A percentile compares a stretch with the other conserved stretches of the same genome.
Evolutionary conservation across 2,888 invertebrate genomes (phyloP).

Genomic region (Trachelus stipa): DNA sequence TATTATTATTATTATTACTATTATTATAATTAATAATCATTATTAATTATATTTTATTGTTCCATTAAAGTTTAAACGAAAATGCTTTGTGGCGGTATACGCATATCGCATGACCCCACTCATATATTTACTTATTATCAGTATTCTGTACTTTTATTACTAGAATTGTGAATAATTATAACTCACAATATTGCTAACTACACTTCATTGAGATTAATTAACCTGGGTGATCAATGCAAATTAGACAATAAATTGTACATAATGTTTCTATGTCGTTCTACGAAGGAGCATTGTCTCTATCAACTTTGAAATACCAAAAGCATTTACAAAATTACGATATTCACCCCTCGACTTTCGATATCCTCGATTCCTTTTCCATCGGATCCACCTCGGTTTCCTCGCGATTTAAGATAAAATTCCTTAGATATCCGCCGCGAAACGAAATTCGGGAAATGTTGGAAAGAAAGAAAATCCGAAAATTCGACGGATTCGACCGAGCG

Average conservation of each 20-base stretch:
- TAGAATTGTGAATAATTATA: constrained; percentile 51
- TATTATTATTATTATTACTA: constrained; percentile 43
- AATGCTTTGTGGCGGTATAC: constrained; percentile 43
- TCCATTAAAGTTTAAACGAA: constrained; percentile 53
- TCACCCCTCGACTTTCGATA: no score
- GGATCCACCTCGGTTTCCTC: no score
- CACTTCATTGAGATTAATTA: constrained; percentile 43
- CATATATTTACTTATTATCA: constrained; percentile 49
- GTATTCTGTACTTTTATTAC: constrained; percentile 44
- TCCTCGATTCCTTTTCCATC: no score
- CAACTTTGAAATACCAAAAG: no score
- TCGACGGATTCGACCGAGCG: not conserved
- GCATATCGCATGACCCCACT: constrained; percentile 36
- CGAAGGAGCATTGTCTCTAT: constrained; percentile 28
- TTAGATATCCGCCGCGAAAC: not conserved
- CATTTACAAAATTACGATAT: no score
- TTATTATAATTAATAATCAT: no score
- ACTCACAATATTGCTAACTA: constrained; percentile 52
- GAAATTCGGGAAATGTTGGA: not conserved
- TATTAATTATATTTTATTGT: constrained; percentile 48
- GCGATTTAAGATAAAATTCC: no score
- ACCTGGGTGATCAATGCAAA: constrained; percentile 43
- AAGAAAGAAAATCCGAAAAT: not conserved
- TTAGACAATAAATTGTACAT: constrained; percentile 40
- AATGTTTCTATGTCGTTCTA: constrained; percentile 32